These are phyloP conservation scores for Lateolabrax maculatus DNA, from an alignment of 2,797 vertebrate species.

Conservation along the genomic window DNA sequence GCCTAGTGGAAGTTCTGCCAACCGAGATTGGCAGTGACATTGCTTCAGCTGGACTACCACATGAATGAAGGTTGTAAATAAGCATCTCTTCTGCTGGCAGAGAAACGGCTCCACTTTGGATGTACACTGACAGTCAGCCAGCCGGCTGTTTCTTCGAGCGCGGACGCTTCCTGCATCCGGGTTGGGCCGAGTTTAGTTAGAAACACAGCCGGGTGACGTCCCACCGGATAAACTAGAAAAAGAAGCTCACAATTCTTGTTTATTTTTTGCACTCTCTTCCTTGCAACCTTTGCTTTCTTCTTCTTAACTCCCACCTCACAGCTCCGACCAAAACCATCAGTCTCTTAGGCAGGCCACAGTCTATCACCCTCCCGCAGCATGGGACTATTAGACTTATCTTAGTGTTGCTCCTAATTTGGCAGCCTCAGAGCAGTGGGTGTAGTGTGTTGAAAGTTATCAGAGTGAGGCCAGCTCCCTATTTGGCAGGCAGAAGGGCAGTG, in stretches of 20 bases:
- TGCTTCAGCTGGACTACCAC: conserved; percentile 33
- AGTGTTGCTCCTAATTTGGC: conserved; percentile 80
- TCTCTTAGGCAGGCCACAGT: conserved; percentile 49
- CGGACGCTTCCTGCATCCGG: not conserved
- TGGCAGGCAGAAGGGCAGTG: conserved; percentile 77
- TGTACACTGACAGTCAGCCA: conserved; percentile 24
- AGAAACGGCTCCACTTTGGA: conserved; percentile 24
- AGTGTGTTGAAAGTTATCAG: conserved; percentile 78
- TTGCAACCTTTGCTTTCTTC: conserved; percentile 32
- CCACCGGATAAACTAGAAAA: conserved; percentile 1
- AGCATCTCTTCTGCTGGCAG: conserved; percentile 32
- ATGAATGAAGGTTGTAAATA: conserved; percentile 56
- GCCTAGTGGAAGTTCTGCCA: conserved; percentile 35
- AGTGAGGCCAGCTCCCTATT: conserved; percentile 79
- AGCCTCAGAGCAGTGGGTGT: conserved; percentile 64
- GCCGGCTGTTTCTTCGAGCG: not conserved
- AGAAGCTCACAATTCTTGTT: conserved; percentile 1
- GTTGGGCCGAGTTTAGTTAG: not conserved
- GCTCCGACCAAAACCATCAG: conserved; percentile 48
- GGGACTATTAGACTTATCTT: conserved; percentile 77
- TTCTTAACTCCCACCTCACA: conserved; percentile 21
- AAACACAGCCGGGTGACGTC: not conserved
- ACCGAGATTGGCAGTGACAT: conserved; percentile 45
- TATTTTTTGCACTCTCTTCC: conserved; percentile 1
- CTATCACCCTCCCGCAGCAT: conserved; percentile 69